Base-by-base conservation (phyloP, 2,888 invertebrate genomes). In the Mesopsocus fuscifrons region DNA sequence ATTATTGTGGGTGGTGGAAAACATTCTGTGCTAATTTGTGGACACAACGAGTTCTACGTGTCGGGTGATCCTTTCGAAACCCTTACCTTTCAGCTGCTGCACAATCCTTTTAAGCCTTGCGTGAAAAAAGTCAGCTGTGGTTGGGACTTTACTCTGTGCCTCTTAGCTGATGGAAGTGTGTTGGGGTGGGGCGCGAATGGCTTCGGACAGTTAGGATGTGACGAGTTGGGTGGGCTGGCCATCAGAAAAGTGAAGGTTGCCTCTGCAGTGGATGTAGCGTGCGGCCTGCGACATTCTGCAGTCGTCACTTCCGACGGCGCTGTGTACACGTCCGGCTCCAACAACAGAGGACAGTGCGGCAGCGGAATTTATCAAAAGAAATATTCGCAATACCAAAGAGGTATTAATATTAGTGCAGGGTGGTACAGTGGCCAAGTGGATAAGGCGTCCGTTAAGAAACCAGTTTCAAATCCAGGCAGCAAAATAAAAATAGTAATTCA, bases 171-270 rank as follows among this genome's bases (percentile, higher is more conserved):
- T 45, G 81, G 82, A n/a, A 67, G 66, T 45, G 63, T 84, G 21
- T 82, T 72, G 54, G 70, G 77, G 34, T 81, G 83, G 56, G 85
- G 85, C 4, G 78, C 77, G 74, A 84, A 84, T 57, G 71, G 69
- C 50, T 77, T 73, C 52, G 74, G 77, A 0, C 84, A 85, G 58
- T 56, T 78, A 47, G 83, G 77, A 5, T 55, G 58, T 40, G 49
- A 55, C 13, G 55, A 55, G 26, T 53, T 62, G n/a, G n/a, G n/a
- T n/a, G n/a, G n/a, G n/a, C n/a, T n/a, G n/a, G 34, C 60, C 59
- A 46, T 47, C 60, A n/a, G 56, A 59, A 56, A n/a, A 53, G 53
- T 48, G 56, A 56, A 47, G 17, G 31, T 45, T n/a, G 26, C 38
- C 18, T 13, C 57, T 57, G 23, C 59, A 58, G 47, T 57, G 57